Evolutionary conservation across 2,888 invertebrate species (phyloP).

Genomic region (Acanthococcus lagerstroemiae): DNA sequence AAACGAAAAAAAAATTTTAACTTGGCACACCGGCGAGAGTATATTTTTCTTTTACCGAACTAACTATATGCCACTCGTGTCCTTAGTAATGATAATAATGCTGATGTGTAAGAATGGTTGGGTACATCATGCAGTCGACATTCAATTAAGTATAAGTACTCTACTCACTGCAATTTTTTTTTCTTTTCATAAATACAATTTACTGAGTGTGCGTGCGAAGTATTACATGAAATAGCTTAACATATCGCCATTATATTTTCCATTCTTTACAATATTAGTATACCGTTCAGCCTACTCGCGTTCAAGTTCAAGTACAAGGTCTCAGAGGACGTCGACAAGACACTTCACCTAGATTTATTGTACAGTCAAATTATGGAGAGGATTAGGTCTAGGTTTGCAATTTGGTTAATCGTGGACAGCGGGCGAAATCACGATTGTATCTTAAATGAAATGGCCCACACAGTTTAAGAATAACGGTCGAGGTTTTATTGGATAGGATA

Average conservation of each 20-base stretch:
- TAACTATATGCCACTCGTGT: neutral
- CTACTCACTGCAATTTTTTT: neutral
- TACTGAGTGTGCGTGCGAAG: neutral
- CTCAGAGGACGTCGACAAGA: too few species aligned
- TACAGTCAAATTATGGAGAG: too few species aligned
- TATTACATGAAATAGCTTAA: neutral
- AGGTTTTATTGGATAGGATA: too few species aligned
- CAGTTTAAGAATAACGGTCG: too few species aligned
- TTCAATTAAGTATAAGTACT: neutral
- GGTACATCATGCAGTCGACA: neutral
- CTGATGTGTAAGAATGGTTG: neutral
- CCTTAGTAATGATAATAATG: neutral
- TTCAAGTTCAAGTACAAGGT: neutral
- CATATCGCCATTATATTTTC: neutral
- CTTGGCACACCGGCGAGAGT: too few species aligned
- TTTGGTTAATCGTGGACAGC: too few species aligned
- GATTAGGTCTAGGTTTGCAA: too few species aligned
- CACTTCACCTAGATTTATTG: too few species aligned
- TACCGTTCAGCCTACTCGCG: neutral
- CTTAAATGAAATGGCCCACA: too few species aligned
- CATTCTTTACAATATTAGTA: neutral
- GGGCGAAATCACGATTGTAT: too few species aligned
- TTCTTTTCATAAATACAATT: neutral
- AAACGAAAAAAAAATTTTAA: too few species aligned
- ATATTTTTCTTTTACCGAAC: neutral